Percentiles rank a stretch among this genome's conserved stretches.
phyloP scores from a whole-genome alignment of 1,140 invertebrate genomes.

The Acromyrmex heyeri region DNA sequence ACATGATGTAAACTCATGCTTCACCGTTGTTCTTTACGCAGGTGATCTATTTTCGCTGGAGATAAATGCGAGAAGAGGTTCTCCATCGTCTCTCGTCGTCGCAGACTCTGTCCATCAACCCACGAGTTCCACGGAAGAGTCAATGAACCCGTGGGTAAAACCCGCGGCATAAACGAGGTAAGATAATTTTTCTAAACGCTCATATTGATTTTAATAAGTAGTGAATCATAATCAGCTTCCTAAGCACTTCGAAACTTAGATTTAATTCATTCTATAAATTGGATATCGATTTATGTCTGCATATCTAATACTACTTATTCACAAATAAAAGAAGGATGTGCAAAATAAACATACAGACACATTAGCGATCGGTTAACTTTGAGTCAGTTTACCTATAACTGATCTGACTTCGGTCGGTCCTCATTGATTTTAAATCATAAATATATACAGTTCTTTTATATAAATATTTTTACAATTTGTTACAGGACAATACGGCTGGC shows the following conservation, averaged over 20 bases:
- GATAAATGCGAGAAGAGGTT: slow-evolving; percentile 75
- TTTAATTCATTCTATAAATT: not conserved
- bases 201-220: slow-evolving; percentile 21
- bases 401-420: not conserved
- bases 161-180: slow-evolving; percentile 48
- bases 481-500: slow-evolving; percentile 82
- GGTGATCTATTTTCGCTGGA: slow-evolving; percentile 84
- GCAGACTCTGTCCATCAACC: slow-evolving; percentile 36
- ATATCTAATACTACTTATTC: no score
- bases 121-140: slow-evolving; percentile 31
- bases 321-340: not conserved
- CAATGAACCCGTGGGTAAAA: slow-evolving; percentile 46
- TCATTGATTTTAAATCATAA: not conserved
- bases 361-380: no score
- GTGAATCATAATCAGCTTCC: not conserved
- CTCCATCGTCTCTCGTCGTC: slow-evolving; percentile 59
- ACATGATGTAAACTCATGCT: not conserved
- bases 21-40: slow-evolving; percentile 70
- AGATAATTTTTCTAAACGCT: slow-evolving; percentile 9
- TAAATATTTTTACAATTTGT: slow-evolving; percentile 23
- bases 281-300: not conserved
- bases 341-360: not conserved
- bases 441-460: not conserved
- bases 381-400: not conserved
- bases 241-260: not conserved